These are phyloP conservation scores for Hesperophylax magnus DNA, from an alignment of 1,140 invertebrate species.

Conservation along the genomic window DNA sequence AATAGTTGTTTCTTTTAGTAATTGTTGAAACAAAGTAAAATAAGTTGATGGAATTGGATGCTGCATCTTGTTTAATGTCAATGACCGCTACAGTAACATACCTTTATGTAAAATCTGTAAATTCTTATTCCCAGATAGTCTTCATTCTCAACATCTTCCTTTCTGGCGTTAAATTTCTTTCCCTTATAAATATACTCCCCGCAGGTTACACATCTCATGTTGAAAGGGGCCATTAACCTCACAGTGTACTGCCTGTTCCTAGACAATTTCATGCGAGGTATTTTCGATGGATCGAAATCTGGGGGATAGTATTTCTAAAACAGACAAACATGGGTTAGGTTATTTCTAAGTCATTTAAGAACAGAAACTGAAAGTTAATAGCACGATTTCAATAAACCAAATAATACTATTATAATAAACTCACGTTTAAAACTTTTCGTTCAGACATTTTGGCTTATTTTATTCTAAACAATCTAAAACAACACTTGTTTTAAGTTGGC, in stretches of 20 bases:
- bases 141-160: slow-evolving; percentile 98
- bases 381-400: not conserved
- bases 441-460: slow-evolving; percentile 80
- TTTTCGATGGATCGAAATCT: slow-evolving; percentile 99
- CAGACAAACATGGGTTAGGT: slow-evolving; percentile 51
- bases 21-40: too few species aligned
- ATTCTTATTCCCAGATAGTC: slow-evolving; percentile 98
- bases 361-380: slow-evolving; percentile 14
- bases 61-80: too few species aligned
- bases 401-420: slow-evolving; percentile 63
- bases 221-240: slow-evolving; percentile 98
- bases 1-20: too few species aligned
- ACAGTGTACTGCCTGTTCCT: slow-evolving; percentile 97
- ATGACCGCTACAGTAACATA: slow-evolving; percentile 55
- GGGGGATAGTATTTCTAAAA: slow-evolving; percentile 99
- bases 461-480: not conserved
- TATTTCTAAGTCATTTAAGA: slow-evolving; percentile 45
- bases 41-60: too few species aligned
- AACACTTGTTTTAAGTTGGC: not conserved
- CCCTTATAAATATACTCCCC: slow-evolving; percentile 99
- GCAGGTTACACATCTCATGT: slow-evolving; percentile 98
- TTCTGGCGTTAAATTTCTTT: slow-evolving; percentile 99
- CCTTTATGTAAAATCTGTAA: slow-evolving; percentile 94
- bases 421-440: slow-evolving; percentile 93
- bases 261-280: slow-evolving; percentile 95